Evolutionary conservation across 2,113 vertebrate species (phyloP).

Genomic region (Ramphastos sulfuratus): DNA sequence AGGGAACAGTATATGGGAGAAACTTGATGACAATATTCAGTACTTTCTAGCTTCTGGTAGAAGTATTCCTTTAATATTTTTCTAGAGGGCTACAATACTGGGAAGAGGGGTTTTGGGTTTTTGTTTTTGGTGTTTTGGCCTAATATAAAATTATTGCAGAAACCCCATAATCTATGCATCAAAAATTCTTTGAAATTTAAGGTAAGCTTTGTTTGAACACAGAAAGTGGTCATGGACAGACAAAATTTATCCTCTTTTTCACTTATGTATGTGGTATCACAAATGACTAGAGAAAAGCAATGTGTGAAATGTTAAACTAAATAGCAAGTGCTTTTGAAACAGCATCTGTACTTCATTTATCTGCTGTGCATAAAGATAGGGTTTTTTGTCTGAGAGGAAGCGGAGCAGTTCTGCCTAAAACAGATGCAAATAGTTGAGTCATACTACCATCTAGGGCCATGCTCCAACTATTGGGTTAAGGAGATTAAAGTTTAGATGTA

Average conservation of each 20-base stretch:
- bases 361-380: rapidly evolving
- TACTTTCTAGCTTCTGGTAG: neutral
- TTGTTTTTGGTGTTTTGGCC: too few species aligned
- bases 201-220: neutral
- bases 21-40: neutral
- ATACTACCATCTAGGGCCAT: neutral
- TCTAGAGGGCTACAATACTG: neutral
- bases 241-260: neutral
- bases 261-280: neutral
- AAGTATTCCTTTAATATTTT: neutral
- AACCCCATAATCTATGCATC: neutral
- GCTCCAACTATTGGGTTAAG: neutral
- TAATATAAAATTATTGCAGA: neutral
- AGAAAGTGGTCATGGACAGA: neutral
- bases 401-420: neutral
- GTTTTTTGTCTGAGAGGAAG: neutral
- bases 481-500: neutral
- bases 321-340: neutral
- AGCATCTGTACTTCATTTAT: neutral
- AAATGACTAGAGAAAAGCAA: neutral
- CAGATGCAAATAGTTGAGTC: neutral
- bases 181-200: neutral
- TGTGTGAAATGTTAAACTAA: neutral
- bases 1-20: neutral
- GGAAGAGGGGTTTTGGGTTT: too few species aligned